These are phyloP conservation scores for Saturnia japonica DNA, from an alignment of 2,888 invertebrate genomes.

Conservation along the genomic window DNA sequence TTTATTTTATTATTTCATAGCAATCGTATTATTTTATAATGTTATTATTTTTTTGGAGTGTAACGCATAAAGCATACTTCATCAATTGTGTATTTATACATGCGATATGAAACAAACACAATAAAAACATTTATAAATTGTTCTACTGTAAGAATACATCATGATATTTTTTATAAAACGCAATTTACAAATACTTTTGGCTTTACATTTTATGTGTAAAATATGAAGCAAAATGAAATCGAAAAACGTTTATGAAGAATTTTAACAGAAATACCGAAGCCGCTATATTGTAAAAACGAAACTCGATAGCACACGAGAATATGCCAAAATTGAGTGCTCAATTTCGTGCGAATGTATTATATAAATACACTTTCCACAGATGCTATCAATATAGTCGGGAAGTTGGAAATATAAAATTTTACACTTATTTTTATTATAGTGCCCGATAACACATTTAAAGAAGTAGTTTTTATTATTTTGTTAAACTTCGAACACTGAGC, in stretches of 20 bases:
- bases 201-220: neutral
- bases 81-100: no score
- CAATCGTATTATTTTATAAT: no score
- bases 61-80: no score
- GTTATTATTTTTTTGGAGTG: no score
- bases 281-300: constrained; percentile 19
- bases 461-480: neutral
- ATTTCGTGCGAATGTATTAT: constrained; percentile 20
- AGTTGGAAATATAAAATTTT: constrained; percentile 17
- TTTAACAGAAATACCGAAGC: constrained; percentile 17
- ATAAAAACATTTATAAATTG: no score
- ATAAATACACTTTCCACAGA: constrained; percentile 22
- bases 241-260: constrained; percentile 4
- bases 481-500: neutral
- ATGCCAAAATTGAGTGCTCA: constrained; percentile 22
- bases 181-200: neutral
- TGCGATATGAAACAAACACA: no score
- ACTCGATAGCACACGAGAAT: constrained; percentile 15
- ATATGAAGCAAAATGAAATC: neutral
- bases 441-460: neutral
- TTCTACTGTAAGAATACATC: no score
- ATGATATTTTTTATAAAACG: neutral
- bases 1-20: no score
- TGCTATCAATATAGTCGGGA: constrained; percentile 15
- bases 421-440: constrained; percentile 14